Base-by-base conservation (phyloP, 2,888 invertebrate genomes). In the Atethmia centrago region DNA sequence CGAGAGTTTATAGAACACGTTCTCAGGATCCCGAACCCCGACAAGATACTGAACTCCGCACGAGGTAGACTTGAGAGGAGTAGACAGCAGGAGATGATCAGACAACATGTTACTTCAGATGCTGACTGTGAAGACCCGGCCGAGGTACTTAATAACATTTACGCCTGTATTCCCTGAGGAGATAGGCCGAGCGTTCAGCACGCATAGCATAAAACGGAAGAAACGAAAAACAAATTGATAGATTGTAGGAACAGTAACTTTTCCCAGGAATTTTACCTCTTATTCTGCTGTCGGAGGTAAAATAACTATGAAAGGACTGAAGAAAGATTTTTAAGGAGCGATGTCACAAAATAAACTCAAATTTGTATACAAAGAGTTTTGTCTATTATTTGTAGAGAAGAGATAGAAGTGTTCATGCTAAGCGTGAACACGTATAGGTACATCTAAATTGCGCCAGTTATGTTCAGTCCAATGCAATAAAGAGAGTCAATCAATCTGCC, bases 41-140 rank as follows among this genome's bases (percentile, higher is more conserved):
- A 95, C n/a, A 93, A 91, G 74, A 92, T 95, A 4, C 88, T 95
- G 8, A 95, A 95, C 83, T 92, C 95, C 0, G 95, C 95, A 0
- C 89, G 95, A 0, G 93, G 92, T 1, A 88, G 92, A 36, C 84
- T 96, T 53, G 92, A 95, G 77, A 89, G 90, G 59, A 93, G 90
- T 72, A 85, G 91, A 9, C 92, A 92, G 51, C 88, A 89, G 31
- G 89, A 72, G 3, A 65, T 90, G 42, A 83, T 86, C 8, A 86
- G 87, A 19, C 90, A 90, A 47, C 85, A 87, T 3, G 72, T 84
- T 5, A 58, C 78, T 2, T 89, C 91, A 2, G 90, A 92, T 1
- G 80, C 78, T 0, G 92, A 94, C 45, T 94, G 93, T 80, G 91
- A 93, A 0, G 92, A 94, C 1, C 85, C 92, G 1, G 49, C 85